Evolutionary conservation across 2,888 invertebrate genomes (phyloP), one percentile per base, ranked within the genome.

Genomic region (Chouioia cunea): DNA sequence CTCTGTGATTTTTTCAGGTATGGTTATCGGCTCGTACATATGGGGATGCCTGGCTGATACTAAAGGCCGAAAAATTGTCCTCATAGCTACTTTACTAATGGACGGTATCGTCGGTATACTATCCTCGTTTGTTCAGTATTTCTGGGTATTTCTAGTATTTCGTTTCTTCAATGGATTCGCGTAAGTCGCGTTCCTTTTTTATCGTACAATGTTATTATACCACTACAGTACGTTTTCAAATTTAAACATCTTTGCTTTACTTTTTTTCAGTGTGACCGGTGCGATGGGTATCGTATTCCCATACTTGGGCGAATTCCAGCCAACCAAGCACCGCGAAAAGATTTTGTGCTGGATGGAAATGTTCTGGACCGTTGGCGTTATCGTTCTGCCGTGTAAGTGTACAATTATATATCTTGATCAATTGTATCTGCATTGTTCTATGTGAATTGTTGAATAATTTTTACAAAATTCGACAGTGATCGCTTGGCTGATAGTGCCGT

Each of bases 21-120:
- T 94, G 93, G 89, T 94, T 60, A 86, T 94, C 79, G 94, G 94
- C 18, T 93, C 93, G 53, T 94, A 93, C 86, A 92, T 93, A 86
- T 94, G 93, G 93, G 94, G 94, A 59, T 93, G 93, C 83, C 87
- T 94, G 80, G 94, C 94, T 74, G 94, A 94, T 83, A 93, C 93
- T 12, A 93, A 92, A 79, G 94, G 94, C n/a, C 89, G 94, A 68
- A 92, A 91, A 83, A 84, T 89, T 12, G 93, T 93, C 60, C 86
- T 94, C 76, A 92, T 93, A 63, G 91, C 90, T 53, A 91, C 93
- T 2, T 87, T 94, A 65, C 83, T 93, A 56, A 88, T 93, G 81
- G 94, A 94, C 81, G 93, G 93, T 52, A 82, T 92, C 72, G 88
- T 91, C 74, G 93, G 93, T 15, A 86, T 93, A 70, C 62, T 91